These are phyloP conservation scores for Reticulitermes speratus DNA, from an alignment of 1,140 invertebrate species.

Conservation along the genomic window DNA sequence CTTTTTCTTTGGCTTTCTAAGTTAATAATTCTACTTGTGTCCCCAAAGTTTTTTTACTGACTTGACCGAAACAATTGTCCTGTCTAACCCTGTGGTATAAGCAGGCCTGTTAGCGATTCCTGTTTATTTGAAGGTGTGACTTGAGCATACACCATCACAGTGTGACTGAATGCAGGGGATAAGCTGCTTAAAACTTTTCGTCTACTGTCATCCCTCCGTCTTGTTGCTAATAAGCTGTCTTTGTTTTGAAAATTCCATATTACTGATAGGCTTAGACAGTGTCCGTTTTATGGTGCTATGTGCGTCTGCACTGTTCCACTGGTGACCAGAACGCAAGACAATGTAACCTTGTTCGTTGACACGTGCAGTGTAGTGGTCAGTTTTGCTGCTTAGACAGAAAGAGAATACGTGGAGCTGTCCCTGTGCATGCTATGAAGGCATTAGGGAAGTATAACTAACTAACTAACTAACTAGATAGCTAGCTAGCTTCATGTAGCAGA, in stretches of 20 bases:
- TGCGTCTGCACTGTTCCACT: background rate
- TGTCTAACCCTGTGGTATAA: background rate
- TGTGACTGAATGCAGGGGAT: background rate
- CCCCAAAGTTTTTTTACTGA: no score
- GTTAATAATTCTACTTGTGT: no score
- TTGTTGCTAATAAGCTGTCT: background rate
- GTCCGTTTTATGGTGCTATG: background rate
- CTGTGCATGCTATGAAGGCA: no score
- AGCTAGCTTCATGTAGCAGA: no score
- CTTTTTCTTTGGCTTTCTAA: no score
- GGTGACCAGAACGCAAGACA: no score
- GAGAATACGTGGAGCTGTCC: no score
- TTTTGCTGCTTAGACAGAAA: no score
- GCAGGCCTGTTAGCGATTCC: background rate
- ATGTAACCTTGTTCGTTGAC: no score
- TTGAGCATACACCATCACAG: background rate
- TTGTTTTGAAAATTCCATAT: background rate
- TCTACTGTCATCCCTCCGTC: background rate
- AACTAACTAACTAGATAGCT: no score
- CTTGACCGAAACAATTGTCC: background rate
- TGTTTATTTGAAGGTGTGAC: background rate
- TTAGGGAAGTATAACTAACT: no score
- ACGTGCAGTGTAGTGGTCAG: no score
- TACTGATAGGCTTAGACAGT: background rate
- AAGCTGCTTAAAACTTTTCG: background rate